Conservation (phyloP, 2,888 invertebrate genomes). For the Conistra vaccinii region DNA sequence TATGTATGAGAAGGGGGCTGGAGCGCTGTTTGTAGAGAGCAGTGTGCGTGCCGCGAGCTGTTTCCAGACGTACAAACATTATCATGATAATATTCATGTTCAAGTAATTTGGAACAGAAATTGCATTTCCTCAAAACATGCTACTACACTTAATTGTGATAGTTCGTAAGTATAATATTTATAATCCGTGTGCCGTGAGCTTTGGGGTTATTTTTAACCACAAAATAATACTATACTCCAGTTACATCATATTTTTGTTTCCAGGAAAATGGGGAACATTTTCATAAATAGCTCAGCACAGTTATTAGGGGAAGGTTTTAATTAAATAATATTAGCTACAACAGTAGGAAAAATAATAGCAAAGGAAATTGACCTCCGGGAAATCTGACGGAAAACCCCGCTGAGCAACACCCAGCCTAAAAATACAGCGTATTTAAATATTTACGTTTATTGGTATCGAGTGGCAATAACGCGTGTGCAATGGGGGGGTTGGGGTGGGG, state of each 20-base stretch:
- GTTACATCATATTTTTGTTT: slow-evolving; percentile 10
- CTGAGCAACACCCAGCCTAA: slow-evolving; percentile 14
- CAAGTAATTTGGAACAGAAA: slow-evolving; percentile 40
- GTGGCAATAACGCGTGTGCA: slow-evolving; percentile 75
- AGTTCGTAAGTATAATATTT: slow-evolving; percentile 10
- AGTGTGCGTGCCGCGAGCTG: slow-evolving; percentile 54
- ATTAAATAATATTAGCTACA: neutral
- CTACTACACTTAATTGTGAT: slow-evolving; percentile 18
- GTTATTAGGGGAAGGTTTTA: slow-evolving; percentile 1
- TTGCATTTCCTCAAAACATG: slow-evolving; percentile 48
- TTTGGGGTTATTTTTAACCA: slow-evolving; percentile 35
- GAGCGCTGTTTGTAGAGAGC: slow-evolving; percentile 29
- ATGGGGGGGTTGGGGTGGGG: slow-evolving; percentile 74
- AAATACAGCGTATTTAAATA: slow-evolving; percentile 54
- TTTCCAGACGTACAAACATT: slow-evolving; percentile 34
- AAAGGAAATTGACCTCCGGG: slow-evolving; percentile 18
- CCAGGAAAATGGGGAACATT: neutral
- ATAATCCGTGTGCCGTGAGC: neutral
- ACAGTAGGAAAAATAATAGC: neutral
- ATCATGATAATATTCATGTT: slow-evolving; percentile 49
- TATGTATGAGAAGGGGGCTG: slow-evolving; percentile 67
- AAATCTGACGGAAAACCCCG: slow-evolving; percentile 47
- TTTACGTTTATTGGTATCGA: slow-evolving; percentile 61
- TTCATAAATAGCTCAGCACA: slow-evolving; percentile 7
- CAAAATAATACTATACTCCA: slow-evolving; percentile 3